Evolutionary conservation across 2,113 vertebrate species (phyloP).

Genomic region (Alces alces): DNA sequence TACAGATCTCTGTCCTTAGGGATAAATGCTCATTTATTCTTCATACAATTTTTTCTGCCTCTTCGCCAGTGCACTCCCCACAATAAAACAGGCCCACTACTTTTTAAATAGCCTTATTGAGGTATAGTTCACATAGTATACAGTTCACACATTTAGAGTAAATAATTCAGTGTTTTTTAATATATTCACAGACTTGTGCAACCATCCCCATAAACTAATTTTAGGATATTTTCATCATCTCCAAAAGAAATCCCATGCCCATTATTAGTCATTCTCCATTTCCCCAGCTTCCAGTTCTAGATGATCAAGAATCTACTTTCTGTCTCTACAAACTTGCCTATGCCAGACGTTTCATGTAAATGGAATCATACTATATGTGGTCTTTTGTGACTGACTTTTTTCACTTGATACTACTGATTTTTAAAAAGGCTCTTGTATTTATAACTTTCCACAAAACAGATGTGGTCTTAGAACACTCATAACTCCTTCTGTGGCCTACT

Average conservation of each 20-base stretch:
- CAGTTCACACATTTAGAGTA: neutral
- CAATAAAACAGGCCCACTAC: neutral
- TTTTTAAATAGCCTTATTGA: neutral
- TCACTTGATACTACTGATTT: constrained; percentile 14
- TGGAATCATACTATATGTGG: neutral
- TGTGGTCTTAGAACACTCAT: neutral
- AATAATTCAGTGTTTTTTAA: neutral
- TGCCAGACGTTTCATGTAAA: neutral
- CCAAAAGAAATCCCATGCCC: neutral
- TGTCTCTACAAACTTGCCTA: neutral
- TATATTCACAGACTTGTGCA: neutral
- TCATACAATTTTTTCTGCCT: neutral
- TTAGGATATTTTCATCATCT: constrained; percentile 11
- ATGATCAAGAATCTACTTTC: neutral
- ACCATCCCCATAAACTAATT: neutral
- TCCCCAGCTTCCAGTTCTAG: neutral
- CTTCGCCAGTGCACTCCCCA: neutral
- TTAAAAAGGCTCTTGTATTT: constrained; percentile 31
- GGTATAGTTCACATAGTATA: neutral
- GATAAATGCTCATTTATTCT: neutral
- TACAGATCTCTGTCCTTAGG: neutral
- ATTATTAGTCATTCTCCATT: neutral
- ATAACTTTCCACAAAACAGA: constrained; percentile 18
- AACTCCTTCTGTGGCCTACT: neutral
- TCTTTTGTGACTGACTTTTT: constrained; percentile 4